Percentiles rank a stretch among this genome's conserved stretches.
These are phyloP conservation scores for Valencia hispanica DNA, from an alignment of 2,797 vertebrate genomes.

Conservation along the genomic window DNA sequence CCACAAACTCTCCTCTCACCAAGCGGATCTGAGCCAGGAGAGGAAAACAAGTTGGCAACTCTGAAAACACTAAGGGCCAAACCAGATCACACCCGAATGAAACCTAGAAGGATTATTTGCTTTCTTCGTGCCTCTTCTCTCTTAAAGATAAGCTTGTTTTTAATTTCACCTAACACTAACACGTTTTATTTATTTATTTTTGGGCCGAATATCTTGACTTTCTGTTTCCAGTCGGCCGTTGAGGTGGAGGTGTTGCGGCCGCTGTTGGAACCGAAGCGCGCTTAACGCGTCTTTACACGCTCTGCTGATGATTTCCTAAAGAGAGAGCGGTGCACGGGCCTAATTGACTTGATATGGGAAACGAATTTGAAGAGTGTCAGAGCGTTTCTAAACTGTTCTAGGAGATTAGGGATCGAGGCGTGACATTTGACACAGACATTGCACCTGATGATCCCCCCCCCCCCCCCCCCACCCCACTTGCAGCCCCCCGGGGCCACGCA, in stretches of 20 bases:
- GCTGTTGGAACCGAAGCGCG: conserved; percentile 40
- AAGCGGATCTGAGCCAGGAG: conserved; percentile 83
- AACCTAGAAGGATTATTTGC: neutral
- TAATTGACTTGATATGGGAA: conserved; percentile 93
- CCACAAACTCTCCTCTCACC: conserved; percentile 91
- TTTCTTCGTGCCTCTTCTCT: neutral
- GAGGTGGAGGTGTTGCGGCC: conserved; percentile 43
- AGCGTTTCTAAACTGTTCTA: conserved; percentile 94
- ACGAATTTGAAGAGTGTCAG: conserved; percentile 90
- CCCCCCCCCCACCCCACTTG: conserved; percentile 39
- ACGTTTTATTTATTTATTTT: neutral
- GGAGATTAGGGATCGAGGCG: conserved; percentile 89
- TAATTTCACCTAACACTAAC: neutral
- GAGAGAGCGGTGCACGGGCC: conserved; percentile 69
- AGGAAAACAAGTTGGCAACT: neutral
- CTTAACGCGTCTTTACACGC: conserved; percentile 80
- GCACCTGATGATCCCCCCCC: conserved; percentile 82
- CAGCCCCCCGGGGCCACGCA: conserved; percentile 67
- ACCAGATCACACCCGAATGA: neutral
- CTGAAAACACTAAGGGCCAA: neutral
- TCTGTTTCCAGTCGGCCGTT: neutral
- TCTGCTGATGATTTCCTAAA: conserved; percentile 76
- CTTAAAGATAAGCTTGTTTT: neutral
- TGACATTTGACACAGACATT: conserved; percentile 86
- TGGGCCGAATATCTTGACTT: neutral